Evolutionary conservation across 2,888 invertebrate species (phyloP), one percentile per base, ranked within the genome.

Genomic region (Orchesellides sinensis): DNA sequence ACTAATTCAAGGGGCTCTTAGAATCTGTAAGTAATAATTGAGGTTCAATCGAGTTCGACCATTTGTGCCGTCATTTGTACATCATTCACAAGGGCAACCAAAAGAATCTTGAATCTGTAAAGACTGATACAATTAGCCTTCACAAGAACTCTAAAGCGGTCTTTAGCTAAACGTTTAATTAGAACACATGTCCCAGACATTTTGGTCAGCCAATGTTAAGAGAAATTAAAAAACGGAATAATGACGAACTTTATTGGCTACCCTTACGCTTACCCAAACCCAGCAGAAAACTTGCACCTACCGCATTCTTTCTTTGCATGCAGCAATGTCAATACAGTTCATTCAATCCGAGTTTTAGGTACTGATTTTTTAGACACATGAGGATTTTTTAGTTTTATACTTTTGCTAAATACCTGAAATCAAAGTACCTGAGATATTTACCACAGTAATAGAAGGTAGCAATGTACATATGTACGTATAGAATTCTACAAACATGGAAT

Each of bases 121-220:
- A n/a, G n/a, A n/a, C n/a, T n/a, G n/a, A n/a, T n/a, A n/a, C n/a
- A n/a, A n/a, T n/a, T n/a, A n/a, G n/a, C n/a, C n/a, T n/a, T n/a
- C n/a, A n/a, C n/a, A n/a, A n/a, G n/a, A n/a, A n/a, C n/a, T n/a
- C 75, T 69, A 82, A 82, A 75, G 70, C 63, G 63, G 63, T 82
- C 82, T 82, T 74, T 75, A 75, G 70, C 69, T 61, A 82, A 65
- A 82, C 75, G 74, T 75, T 82, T 82, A 61, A 82, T 82, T 74
- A 74, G 69, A 75, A 82, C 82, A 75, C 82, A 75, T 82, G 82
- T 82, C 82, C 10, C 66, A 54, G 54, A 40, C 47, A 29, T 77
- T 59, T n/a, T n/a, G n/a, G n/a, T n/a, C n/a, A n/a, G n/a, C n/a
- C n/a, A n/a, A n/a, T n/a, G n/a, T n/a, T 29, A 47, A 68, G 45